A percentile compares a stretch with the other conserved stretches of the same genome.
Conservation (phyloP, 2,888 invertebrate species). For the Amiota mariae region DNA sequence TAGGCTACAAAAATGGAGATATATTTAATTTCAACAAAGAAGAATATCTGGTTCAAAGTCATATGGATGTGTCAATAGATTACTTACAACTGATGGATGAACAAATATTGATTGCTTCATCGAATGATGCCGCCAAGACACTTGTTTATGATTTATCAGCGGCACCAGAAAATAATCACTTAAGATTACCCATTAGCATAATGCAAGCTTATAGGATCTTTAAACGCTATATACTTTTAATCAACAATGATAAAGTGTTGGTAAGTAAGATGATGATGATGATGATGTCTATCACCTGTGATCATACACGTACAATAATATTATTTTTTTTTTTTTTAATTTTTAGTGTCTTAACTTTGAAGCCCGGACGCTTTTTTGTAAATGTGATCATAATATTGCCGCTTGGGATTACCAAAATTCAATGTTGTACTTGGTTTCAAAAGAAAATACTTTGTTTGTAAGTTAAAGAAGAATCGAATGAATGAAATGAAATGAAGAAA, state of each 20-base stretch:
- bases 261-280: constrained; percentile 46
- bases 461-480: neutral
- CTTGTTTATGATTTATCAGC: constrained; percentile 23
- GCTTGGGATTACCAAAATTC: constrained; percentile 18
- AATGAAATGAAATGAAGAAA: neutral
- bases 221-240: constrained; percentile 57
- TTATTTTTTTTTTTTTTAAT: neutral
- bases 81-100: constrained; percentile 63
- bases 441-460: neutral
- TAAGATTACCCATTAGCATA: constrained; percentile 34
- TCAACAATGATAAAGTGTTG: constrained; percentile 49
- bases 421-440: constrained; percentile 7
- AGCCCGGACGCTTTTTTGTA: neutral
- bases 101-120: constrained; percentile 57
- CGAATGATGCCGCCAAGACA: constrained; percentile 41
- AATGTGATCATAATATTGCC: neutral
- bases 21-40: constrained; percentile 60
- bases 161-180: constrained; percentile 14
- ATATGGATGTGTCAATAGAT: constrained; percentile 48
- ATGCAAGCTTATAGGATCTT: constrained; percentile 47
- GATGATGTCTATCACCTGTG: no score
- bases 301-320: no score
- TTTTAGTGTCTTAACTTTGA: constrained; percentile 8
- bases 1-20: constrained; percentile 65
- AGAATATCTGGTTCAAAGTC: constrained; percentile 31